Evolutionary conservation across 2,797 vertebrate species (phyloP).

Genomic region (Phrynocephalus guinanensis): DNA sequence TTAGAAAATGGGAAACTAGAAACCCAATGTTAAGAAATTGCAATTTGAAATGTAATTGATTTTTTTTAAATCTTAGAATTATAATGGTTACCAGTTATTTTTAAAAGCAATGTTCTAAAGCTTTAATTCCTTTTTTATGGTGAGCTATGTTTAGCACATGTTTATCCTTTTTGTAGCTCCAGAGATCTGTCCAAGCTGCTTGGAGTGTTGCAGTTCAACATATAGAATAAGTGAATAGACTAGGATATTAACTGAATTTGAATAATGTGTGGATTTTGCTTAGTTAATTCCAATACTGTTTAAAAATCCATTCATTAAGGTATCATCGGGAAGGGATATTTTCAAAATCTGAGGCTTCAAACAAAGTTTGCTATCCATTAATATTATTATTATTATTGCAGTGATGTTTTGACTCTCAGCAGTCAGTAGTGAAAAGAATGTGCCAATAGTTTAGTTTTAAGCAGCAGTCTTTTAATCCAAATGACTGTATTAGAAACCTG

Average conservation of each 20-base stretch:
- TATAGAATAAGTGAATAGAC: conserved; percentile 37
- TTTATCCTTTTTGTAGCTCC: conserved; percentile 20
- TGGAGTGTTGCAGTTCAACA: conserved; percentile 53
- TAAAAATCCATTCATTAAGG: conserved; percentile 36
- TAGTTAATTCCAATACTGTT: conserved; percentile 4
- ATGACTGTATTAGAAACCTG: not conserved
- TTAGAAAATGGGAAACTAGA: no score
- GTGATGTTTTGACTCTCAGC: not conserved
- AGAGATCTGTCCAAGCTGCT: conserved; percentile 36
- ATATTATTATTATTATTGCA: not conserved
- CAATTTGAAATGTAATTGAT: no score
- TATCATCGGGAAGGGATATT: conserved; percentile 8
- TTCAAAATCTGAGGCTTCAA: conserved; percentile 18
- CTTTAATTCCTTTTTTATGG: conserved; percentile 48
- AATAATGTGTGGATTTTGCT: conserved; percentile 34
- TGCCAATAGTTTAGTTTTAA: not conserved
- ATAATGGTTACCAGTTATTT: not conserved
- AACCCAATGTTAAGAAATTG: no score
- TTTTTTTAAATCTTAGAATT: not conserved
- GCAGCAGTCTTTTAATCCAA: not conserved
- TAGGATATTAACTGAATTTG: conserved; percentile 47
- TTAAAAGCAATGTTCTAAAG: not conserved
- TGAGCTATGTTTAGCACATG: conserved; percentile 22
- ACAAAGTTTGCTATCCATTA: not conserved
- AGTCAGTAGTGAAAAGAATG: not conserved